Evolutionary conservation across 2,888 invertebrate species (phyloP).

Genomic region (Miltochrista miniata): DNA sequence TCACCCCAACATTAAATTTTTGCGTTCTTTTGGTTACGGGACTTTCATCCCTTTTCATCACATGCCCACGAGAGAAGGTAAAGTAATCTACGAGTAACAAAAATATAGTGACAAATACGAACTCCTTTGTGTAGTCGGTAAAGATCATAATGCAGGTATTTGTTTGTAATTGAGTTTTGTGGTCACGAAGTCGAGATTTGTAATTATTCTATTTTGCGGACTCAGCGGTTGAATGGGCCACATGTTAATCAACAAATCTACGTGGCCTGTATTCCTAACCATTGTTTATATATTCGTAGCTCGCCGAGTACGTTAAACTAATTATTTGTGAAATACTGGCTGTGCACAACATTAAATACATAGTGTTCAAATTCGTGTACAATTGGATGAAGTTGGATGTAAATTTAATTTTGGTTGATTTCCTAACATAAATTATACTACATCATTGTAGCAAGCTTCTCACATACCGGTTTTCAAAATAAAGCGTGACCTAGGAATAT

Average conservation of each 20-base stretch:
- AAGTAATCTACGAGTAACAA: too few species aligned
- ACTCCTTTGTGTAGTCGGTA: not conserved
- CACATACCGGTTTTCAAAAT: too few species aligned
- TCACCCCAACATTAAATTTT: too few species aligned
- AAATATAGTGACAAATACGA: not conserved
- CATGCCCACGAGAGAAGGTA: too few species aligned
- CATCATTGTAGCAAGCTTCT: too few species aligned
- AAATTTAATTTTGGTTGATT: not conserved
- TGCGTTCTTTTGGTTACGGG: too few species aligned
- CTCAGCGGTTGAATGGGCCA: constrained; percentile 4
- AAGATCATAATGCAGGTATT: not conserved
- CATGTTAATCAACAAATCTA: constrained; percentile 8
- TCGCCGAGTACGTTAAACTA: constrained; percentile 2
- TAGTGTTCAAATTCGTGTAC: too few species aligned
- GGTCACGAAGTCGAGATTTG: not conserved
- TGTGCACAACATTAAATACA: not conserved
- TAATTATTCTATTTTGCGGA: constrained; percentile 5
- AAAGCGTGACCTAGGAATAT: too few species aligned
- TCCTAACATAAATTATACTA: too few species aligned
- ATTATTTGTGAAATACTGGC: not conserved
- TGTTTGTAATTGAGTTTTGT: not conserved
- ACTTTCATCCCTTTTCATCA: too few species aligned
- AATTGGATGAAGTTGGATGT: not conserved
- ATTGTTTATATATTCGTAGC: constrained; percentile 3
- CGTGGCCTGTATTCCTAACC: constrained; percentile 8